Base-by-base conservation (phyloP, 2,113 vertebrate genomes). In the Taxidea taxus region DNA sequence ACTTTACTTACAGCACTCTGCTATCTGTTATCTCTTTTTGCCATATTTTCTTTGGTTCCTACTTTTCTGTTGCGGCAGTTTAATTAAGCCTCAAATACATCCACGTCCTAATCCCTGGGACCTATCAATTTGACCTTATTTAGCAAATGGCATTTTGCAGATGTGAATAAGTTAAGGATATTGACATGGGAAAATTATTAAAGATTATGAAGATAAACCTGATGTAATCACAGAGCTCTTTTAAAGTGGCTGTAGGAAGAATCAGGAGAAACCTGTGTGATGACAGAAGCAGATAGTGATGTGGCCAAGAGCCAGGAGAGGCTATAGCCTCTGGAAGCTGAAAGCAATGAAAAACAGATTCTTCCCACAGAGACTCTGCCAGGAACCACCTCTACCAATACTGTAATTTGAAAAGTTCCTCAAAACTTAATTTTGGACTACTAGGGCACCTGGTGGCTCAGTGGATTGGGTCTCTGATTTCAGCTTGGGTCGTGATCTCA, bases 231-330 rank as follows among this genome's bases (percentile, higher is more conserved):
- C 9, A 9, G 0, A 1, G 7, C 84, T 20, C 13, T 27, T n/a
- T 74, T 12, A 3, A 12, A 51, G 34, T 23, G 14, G 34, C 23
- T 10, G 5, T 10, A 47, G 14, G 37, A 34, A 37, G 62, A 49
- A 15, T 85, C 14, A 58, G 0, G 7, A 18, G 12, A 47, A 23
- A 25, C 21, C 15, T 25, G 3, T 75, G 4, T 9, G n/a, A 39
- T 16, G 9, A 72, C 18, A 51, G n/a, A 81, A 66, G 34, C 27
- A 25, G 64, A 49, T n/a, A 39, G 13, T 31, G 6, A 21, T 29
- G 6, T 23, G 3, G 0, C 1, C n/a, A 25, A 3, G 2, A 93
- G 8, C 37, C 62, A 64, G 16, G 8, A 3, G 21, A 29, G 20
- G 25, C 6, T 2, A 2, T 14, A 12, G 16, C 7, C 9, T 47